Conservation (phyloP, 1,140 invertebrate genomes). For the Drosophila insularis region DNA sequence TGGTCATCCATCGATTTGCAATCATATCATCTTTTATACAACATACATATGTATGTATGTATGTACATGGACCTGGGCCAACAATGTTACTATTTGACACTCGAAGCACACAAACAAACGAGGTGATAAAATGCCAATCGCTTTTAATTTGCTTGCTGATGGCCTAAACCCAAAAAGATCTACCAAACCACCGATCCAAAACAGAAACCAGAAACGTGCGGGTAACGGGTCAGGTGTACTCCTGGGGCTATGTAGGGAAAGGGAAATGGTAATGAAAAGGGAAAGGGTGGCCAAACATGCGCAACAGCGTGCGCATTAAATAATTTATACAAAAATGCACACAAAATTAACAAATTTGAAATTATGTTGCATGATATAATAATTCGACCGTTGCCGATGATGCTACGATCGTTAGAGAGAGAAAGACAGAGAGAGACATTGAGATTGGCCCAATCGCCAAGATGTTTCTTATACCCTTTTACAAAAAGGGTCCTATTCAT, state of each 20-base stretch:
- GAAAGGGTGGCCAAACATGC: conserved; percentile 40
- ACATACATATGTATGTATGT: background rate
- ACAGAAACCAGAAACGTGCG: conserved; percentile 40
- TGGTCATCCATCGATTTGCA: conserved; percentile 4
- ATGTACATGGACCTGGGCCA: background rate
- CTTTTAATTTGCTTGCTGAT: conserved; percentile 30
- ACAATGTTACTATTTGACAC: conserved; percentile 23
- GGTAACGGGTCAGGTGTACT: conserved; percentile 29
- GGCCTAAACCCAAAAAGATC: background rate
- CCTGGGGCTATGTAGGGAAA: background rate
- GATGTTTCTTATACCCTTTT: conserved; percentile 42
- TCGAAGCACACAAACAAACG: conserved; percentile 25
- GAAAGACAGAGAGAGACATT: background rate
- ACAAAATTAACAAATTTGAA: conserved; percentile 73
- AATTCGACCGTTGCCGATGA: conserved; percentile 32
- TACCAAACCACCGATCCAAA: background rate
- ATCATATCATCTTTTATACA: background rate
- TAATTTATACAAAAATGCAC: conserved; percentile 78
- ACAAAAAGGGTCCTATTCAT: background rate
- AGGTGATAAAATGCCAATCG: conserved; percentile 67
- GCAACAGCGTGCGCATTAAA: conserved; percentile 73
- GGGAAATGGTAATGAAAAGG: background rate
- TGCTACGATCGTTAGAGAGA: conserved; percentile 9
- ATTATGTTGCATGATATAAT: conserved; percentile 74
- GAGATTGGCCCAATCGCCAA: conserved; percentile 52